These are phyloP conservation scores for Phrynosoma blainvillii DNA, from an alignment of 2,113 vertebrate species.

Conservation along the genomic window DNA sequence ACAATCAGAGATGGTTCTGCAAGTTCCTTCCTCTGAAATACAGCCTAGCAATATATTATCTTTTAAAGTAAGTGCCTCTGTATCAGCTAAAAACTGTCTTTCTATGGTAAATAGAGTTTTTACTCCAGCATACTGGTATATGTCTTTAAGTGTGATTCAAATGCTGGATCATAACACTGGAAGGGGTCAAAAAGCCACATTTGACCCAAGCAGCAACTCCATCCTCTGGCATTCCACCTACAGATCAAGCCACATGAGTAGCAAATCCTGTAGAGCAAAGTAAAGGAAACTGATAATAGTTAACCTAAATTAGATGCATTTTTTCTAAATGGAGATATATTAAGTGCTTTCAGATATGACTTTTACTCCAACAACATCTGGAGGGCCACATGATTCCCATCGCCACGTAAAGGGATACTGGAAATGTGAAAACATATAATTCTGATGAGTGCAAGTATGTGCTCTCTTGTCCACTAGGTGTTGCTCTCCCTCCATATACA, in stretches of 20 bases:
- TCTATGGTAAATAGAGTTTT: background rate
- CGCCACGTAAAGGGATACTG: too few relatives aligned
- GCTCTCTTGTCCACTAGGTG: slow-evolving; percentile 2
- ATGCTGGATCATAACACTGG: background rate
- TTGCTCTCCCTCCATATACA: background rate
- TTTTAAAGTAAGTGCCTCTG: background rate
- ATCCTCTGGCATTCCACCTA: background rate
- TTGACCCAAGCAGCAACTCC: too few relatives aligned
- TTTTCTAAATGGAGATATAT: background rate
- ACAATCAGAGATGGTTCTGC: too few relatives aligned
- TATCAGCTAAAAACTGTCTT: background rate
- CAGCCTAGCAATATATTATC: background rate
- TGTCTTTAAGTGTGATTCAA: background rate
- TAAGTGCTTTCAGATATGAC: background rate
- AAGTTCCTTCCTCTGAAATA: background rate
- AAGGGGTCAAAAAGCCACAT: background rate
- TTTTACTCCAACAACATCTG: too few relatives aligned
- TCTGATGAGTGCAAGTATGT: background rate
- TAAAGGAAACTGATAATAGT: background rate
- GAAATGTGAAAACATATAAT: too few relatives aligned
- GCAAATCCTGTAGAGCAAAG: background rate
- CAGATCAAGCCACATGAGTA: background rate
- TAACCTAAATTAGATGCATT: background rate
- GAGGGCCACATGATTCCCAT: too few relatives aligned
- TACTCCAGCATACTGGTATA: background rate